A percentile compares a stretch with the other conserved stretches of the same genome.
Evolutionary conservation across 2,888 invertebrate species (phyloP).

Genomic region (Ferrisia virgata): DNA sequence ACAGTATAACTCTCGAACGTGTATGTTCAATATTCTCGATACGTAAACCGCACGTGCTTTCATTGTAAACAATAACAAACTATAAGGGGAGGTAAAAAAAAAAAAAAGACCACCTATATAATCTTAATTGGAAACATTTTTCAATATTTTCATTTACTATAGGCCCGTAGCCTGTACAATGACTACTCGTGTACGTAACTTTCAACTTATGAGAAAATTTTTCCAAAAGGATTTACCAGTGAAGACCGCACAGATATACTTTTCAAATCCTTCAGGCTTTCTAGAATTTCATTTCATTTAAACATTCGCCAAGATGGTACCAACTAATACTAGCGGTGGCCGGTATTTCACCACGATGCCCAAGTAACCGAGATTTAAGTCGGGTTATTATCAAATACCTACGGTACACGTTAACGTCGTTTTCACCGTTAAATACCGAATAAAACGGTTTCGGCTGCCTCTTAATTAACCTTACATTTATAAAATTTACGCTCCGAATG

Average conservation of each 20-base stretch:
- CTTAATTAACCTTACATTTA: conserved; percentile 19
- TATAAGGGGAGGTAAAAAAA: background rate
- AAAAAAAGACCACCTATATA: background rate
- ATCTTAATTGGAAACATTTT: conserved; percentile 28
- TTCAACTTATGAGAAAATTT: conserved; percentile 7
- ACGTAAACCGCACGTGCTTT: conserved; percentile 19
- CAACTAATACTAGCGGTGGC: background rate
- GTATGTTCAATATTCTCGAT: conserved; percentile 12
- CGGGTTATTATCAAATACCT: background rate
- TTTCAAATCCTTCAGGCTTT: background rate
- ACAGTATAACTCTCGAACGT: background rate
- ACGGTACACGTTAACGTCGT: background rate
- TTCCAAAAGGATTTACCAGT: background rate
- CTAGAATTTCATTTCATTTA: conserved; percentile 26
- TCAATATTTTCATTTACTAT: conserved; percentile 19
- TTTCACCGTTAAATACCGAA: conserved; percentile 9
- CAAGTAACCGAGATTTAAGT: background rate
- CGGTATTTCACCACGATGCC: background rate
- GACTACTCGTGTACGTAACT: background rate
- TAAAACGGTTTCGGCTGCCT: background rate
- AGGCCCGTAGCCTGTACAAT: too few species aligned
- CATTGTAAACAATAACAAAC: background rate
- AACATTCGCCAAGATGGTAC: background rate
- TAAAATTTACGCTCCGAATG: background rate
- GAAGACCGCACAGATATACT: background rate